A percentile compares a stretch with the other conserved stretches of the same genome.
Conservation (phyloP, 2,113 vertebrate species). For the Hippoglossus stenolepis region DNA sequence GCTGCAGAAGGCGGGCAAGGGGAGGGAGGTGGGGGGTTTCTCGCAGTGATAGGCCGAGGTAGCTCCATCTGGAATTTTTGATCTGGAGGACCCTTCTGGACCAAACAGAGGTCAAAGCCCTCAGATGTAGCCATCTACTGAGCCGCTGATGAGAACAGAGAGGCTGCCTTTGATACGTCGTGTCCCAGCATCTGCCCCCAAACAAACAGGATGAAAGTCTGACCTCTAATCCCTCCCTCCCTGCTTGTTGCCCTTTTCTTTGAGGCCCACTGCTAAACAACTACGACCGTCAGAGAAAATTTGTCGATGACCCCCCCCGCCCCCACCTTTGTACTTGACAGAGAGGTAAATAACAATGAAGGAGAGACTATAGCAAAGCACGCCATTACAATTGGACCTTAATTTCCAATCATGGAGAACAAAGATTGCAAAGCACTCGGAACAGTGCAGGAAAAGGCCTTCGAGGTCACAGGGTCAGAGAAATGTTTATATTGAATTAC, state of each 20-base stretch:
- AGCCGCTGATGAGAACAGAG: constrained; percentile 71
- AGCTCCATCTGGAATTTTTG: constrained; percentile 75
- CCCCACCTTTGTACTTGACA: constrained; percentile 41
- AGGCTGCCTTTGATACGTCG: constrained; percentile 74
- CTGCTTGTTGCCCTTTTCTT: constrained; percentile 73
- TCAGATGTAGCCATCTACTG: constrained; percentile 66
- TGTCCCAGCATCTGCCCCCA: constrained; percentile 60
- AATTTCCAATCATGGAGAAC: constrained; percentile 6
- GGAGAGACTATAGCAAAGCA: background rate
- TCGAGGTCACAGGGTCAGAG: constrained; percentile 42
- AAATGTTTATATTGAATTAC: constrained; percentile 80
- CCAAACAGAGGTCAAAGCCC: constrained; percentile 63
- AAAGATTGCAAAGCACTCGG: background rate
- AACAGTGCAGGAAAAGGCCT: constrained; percentile 10
- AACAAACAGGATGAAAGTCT: constrained; percentile 82
- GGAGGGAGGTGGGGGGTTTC: background rate
- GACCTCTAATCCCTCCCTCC: constrained; percentile 77
- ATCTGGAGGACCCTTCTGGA: constrained; percentile 73
- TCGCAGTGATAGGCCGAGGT: constrained; percentile 68
- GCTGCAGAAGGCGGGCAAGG: background rate
- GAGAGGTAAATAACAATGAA: constrained; percentile 8
- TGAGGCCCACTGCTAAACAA: constrained; percentile 56
- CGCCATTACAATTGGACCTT: background rate
- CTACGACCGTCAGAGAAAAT: constrained; percentile 39
- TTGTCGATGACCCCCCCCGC: constrained; percentile 15